Conservation (phyloP, 2,888 invertebrate species). For the Drosophila lutescens region DNA sequence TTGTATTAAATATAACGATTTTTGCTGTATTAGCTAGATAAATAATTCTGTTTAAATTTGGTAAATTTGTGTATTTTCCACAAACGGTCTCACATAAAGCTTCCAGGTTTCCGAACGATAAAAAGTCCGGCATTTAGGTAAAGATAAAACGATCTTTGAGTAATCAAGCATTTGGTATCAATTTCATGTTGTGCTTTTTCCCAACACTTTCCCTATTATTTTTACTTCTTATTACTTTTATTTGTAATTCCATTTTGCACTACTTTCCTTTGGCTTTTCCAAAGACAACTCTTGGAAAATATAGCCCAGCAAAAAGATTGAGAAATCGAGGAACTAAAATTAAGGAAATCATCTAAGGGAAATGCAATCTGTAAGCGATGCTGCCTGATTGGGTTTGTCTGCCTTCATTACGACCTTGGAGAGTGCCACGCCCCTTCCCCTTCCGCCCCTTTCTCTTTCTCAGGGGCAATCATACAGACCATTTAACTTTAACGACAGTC, state of each 20-base stretch:
- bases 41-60: no score
- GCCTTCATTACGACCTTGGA: constrained; percentile 42
- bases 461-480: constrained; percentile 59
- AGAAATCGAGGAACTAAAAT: constrained; percentile 21
- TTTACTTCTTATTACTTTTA: background rate
- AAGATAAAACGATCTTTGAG: no score
- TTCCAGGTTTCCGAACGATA: no score
- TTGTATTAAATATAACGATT: no score
- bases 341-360: constrained; percentile 36
- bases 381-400: constrained; percentile 46
- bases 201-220: background rate
- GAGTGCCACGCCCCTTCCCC: background rate
- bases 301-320: background rate
- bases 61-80: no score
- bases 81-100: no score
- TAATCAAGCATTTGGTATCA: no score
- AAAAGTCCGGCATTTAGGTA: no score
- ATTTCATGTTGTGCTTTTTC: background rate
- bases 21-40: no score
- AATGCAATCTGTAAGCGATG: constrained; percentile 47
- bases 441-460: background rate
- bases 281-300: constrained; percentile 12
- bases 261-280: background rate
- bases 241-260: constrained; percentile 1
- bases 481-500: constrained; percentile 60